phyloP scores from a whole-genome alignment of 2,797 vertebrate species.

The Clarias laeviceps region DNA sequence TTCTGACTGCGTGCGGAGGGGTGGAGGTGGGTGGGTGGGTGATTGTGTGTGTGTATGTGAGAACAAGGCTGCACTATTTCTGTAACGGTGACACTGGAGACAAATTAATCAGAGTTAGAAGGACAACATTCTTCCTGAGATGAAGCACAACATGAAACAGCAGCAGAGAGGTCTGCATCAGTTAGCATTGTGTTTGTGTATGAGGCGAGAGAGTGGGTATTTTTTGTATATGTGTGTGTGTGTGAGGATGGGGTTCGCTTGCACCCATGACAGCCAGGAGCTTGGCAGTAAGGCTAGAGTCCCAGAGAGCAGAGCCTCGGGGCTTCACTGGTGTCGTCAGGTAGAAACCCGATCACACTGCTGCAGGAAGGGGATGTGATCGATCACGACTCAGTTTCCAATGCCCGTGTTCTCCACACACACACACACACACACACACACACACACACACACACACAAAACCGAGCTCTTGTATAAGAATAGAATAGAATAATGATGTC shows the following conservation, averaged over 20 bases:
- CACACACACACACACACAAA: slow-evolving; percentile 18
- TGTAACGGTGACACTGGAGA: slow-evolving; percentile 46
- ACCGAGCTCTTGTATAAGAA: not conserved
- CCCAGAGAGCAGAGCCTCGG: slow-evolving; percentile 69
- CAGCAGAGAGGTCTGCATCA: not conserved
- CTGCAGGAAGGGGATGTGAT: slow-evolving; percentile 77
- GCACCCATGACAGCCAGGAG: slow-evolving; percentile 39
- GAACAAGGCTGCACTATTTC: slow-evolving; percentile 17
- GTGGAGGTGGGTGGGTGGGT: not conserved
- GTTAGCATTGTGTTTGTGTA: slow-evolving; percentile 1
- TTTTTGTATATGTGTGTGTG: slow-evolving; percentile 18
- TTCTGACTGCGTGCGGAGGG: slow-evolving; percentile 27
- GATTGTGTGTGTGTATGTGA: slow-evolving; percentile 4
- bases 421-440: slow-evolving; percentile 27
- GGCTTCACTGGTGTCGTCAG: slow-evolving; percentile 72
- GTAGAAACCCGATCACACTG: slow-evolving; percentile 75
- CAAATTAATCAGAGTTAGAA: slow-evolving; percentile 46
- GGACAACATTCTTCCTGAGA: slow-evolving; percentile 33
- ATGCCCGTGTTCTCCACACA: slow-evolving; percentile 26
- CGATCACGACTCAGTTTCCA: slow-evolving; percentile 66
- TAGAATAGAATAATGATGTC: not conserved
- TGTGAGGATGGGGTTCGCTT: slow-evolving; percentile 22
- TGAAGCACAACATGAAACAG: not conserved
- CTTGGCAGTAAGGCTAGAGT: slow-evolving; percentile 72
- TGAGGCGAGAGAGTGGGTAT: not conserved